Conservation (phyloP, 1,140 invertebrate species). For the Cheumatopsyche charites region DNA sequence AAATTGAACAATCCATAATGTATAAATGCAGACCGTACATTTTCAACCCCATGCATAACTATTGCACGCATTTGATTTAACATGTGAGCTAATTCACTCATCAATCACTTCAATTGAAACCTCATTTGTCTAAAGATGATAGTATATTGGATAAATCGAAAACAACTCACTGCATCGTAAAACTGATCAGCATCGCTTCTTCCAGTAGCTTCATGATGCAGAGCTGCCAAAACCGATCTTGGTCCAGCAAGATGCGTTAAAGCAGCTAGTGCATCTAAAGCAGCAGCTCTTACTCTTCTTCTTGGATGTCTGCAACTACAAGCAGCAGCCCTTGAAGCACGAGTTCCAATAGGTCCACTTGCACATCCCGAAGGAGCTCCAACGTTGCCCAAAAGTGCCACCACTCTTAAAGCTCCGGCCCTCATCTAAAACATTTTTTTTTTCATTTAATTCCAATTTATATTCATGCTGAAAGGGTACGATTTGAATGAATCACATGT, state of each 20-base stretch:
- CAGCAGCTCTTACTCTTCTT: conserved; percentile 75
- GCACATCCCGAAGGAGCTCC: conserved; percentile 80
- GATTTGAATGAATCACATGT: not conserved
- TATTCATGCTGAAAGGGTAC: too few species aligned
- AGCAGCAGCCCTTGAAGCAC: conserved; percentile 64
- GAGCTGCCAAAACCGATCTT: conserved; percentile 58
- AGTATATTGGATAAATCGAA: not conserved
- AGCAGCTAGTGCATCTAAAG: conserved; percentile 80
- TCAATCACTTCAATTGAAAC: not conserved
- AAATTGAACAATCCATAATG: conserved; percentile 2
- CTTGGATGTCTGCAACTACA: conserved; percentile 66
- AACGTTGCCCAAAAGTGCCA: conserved; percentile 64
- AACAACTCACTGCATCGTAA: conserved; percentile 60
- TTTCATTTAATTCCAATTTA: too few species aligned
- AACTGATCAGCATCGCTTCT: conserved; percentile 57
- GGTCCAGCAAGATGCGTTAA: conserved; percentile 75
- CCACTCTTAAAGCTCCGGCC: conserved; percentile 78
- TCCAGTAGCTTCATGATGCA: conserved; percentile 56
- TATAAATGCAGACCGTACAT: not conserved
- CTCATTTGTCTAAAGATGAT: not conserved
- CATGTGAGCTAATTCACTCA: not conserved
- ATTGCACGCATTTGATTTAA: not conserved
- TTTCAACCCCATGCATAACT: not conserved
- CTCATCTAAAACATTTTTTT: too few species aligned
- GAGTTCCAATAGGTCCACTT: conserved; percentile 75